Percentiles rank a stretch among this genome's conserved stretches.
phyloP scores from a whole-genome alignment of 2,888 invertebrate genomes.

The Drosophila pseudotakahashii region DNA sequence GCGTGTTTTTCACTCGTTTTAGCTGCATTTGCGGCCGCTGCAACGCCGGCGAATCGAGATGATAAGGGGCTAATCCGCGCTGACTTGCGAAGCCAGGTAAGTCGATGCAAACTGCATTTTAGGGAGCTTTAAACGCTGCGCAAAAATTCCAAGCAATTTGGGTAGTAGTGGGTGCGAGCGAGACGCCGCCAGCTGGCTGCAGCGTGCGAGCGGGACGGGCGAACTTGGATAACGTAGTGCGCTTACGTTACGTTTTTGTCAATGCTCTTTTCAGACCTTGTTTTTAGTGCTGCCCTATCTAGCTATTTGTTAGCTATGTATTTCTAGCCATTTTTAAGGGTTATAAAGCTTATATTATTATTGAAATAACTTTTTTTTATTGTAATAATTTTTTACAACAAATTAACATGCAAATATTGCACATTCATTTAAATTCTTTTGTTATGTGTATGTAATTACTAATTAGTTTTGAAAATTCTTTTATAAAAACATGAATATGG shows the following conservation, averaged over 20 bases:
- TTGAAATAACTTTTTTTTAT: too few species aligned
- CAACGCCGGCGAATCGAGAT: conserved; percentile 35
- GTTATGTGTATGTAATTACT: too few species aligned
- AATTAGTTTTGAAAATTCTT: too few species aligned
- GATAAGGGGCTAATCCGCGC: conserved; percentile 46
- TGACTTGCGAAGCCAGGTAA: conserved; percentile 53
- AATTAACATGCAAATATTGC: not conserved
- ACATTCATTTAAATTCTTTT: too few species aligned
- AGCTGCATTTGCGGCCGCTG: conserved; percentile 50
- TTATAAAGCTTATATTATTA: too few species aligned
- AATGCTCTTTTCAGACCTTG: not conserved
- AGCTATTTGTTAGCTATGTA: not conserved
- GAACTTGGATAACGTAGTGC: not conserved
- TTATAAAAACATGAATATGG: too few species aligned
- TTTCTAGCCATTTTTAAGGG: not conserved
- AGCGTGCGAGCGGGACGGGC: conserved; percentile 21
- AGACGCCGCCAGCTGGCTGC: conserved; percentile 10
- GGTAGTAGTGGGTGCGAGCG: conserved; percentile 12
- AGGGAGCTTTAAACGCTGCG: conserved; percentile 16
- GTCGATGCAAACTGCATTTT: conserved; percentile 28
- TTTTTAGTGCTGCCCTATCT: not conserved
- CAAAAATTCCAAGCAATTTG: conserved; percentile 31
- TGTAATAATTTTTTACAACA: not conserved
- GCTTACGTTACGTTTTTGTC: conserved; percentile 8
- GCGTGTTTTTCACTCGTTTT: conserved; percentile 48